A percentile compares a stretch with the other conserved stretches of the same genome.
Conservation (phyloP, 2,888 invertebrate species). For the Ellobium chinense region DNA sequence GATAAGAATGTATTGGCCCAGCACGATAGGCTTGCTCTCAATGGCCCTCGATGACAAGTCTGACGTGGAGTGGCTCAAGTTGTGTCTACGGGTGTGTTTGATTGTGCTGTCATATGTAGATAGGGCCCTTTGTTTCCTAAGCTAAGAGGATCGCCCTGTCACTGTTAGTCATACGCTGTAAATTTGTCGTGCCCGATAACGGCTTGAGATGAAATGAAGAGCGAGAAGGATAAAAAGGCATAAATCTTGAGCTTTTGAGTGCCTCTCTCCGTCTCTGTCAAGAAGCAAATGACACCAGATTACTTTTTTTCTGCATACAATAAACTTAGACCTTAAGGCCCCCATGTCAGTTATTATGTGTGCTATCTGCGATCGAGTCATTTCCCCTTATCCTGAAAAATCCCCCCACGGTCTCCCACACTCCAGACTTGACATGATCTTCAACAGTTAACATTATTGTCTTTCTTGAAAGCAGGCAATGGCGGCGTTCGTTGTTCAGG, state of each 20-base stretch:
- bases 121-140: background rate
- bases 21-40: background rate
- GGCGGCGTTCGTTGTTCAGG: no score
- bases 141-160: background rate
- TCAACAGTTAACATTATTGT: no score
- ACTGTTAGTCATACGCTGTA: conserved; percentile 9
- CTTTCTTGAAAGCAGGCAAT: no score
- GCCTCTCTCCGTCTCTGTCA: conserved; percentile 4
- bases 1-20: conserved; percentile 12
- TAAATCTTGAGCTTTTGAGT: background rate
- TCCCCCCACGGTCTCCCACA: no score
- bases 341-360: background rate
- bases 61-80: conserved; percentile 9
- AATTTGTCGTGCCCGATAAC: conserved; percentile 1
- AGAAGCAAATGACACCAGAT: background rate
- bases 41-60: conserved; percentile 4
- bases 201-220: background rate
- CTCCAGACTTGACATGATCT: no score
- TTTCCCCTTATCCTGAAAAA: no score
- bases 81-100: conserved; percentile 11
- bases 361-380: background rate
- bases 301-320: conserved; percentile 8
- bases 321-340: background rate
- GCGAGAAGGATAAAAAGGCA: background rate
- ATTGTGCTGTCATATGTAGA: conserved; percentile 1